A percentile compares a stretch with the other conserved stretches of the same genome.
Conservation (phyloP, 2,888 invertebrate species). For the Sympetrum striolatum region DNA sequence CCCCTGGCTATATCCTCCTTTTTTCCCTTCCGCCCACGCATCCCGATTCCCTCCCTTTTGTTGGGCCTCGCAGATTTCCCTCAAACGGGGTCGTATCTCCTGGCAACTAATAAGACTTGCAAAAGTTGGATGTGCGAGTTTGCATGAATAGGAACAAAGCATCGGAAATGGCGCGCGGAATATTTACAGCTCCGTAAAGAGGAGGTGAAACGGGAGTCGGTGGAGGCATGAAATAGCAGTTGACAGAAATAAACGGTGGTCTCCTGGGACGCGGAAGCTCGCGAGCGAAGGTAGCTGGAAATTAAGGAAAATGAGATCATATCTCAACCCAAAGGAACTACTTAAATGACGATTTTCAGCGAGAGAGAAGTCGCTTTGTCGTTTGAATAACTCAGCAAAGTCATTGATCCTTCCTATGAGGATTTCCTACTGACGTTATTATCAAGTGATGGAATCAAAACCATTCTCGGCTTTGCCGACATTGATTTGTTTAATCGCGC, state of each 20-base stretch:
- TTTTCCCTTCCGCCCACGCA: not conserved
- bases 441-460: no score
- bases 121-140: constrained; percentile 7
- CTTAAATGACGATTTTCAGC: not conserved
- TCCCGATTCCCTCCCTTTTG: not conserved
- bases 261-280: not conserved
- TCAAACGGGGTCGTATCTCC: not conserved
- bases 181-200: not conserved
- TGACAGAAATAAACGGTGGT: not conserved
- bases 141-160: not conserved
- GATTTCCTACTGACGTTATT: no score
- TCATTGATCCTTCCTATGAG: no score
- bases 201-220: not conserved
- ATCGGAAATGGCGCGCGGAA: not conserved
- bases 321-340: not conserved
- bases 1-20: not conserved
- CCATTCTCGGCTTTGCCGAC: no score
- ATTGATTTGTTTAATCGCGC: no score
- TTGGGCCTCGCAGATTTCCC: not conserved
- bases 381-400: no score
- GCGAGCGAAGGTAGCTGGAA: not conserved
- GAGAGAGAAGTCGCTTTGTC: no score
- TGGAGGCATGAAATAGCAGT: not conserved
- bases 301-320: not conserved
- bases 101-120: not conserved